phyloP scores from a whole-genome alignment of 1,140 invertebrate species.

The Drosophila trapezifrons region DNA sequence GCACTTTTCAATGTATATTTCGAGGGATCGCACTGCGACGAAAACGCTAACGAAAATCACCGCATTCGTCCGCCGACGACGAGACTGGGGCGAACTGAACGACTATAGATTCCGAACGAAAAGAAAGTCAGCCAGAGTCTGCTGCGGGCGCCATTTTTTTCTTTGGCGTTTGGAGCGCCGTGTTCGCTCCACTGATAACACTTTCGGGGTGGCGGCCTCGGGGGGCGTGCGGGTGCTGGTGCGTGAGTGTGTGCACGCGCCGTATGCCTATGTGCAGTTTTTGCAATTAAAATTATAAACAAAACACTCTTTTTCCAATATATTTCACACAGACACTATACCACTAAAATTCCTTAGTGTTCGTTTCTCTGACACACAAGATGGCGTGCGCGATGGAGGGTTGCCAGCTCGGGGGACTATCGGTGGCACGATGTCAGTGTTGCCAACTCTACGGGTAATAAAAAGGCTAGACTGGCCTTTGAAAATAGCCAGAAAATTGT shows the following conservation, averaged over 20 bases:
- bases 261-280: conserved; percentile 73
- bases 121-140: conserved; percentile 75
- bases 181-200: conserved; percentile 73
- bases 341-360: conserved; percentile 78
- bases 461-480: no score
- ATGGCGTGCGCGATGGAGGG: conserved; percentile 29
- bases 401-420: background rate
- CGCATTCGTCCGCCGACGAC: conserved; percentile 49
- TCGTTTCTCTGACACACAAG: conserved; percentile 63
- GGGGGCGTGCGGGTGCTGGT: conserved; percentile 44
- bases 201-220: conserved; percentile 44
- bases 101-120: conserved; percentile 57
- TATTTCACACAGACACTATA: conserved; percentile 79
- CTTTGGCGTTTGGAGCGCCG: conserved; percentile 58
- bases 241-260: conserved; percentile 65
- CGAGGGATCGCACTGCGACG: conserved; percentile 53
- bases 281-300: conserved; percentile 82
- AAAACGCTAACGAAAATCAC: conserved; percentile 44
- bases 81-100: conserved; percentile 57
- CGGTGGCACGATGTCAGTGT: background rate
- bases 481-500: no score
- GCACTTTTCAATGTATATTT: conserved; percentile 37
- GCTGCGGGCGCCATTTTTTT: conserved; percentile 82
- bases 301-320: conserved; percentile 79
- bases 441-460: no score